Percentiles rank a stretch among this genome's conserved stretches.
phyloP scores from a whole-genome alignment of 2,888 invertebrate species.

The Nebria brevicollis region DNA sequence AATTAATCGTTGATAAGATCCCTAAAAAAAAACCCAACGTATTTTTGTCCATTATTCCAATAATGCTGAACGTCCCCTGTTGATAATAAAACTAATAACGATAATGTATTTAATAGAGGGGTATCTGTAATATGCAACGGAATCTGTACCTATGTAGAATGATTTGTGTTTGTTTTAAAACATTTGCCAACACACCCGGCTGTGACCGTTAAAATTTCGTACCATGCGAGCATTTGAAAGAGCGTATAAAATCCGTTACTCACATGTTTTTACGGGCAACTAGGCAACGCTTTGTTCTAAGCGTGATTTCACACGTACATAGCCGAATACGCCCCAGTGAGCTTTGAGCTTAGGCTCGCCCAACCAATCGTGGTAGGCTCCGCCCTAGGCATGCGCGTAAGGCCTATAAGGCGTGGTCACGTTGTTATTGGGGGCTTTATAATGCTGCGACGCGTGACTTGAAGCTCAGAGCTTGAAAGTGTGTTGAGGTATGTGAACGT shows the following conservation, averaged over 20 bases:
- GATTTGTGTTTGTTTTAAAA: conserved; percentile 12
- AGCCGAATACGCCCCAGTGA: conserved; percentile 52
- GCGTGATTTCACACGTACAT: conserved; percentile 9
- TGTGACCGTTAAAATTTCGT: conserved; percentile 7
- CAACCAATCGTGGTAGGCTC: conserved; percentile 53
- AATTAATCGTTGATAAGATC: too few species aligned
- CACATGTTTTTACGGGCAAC: conserved; percentile 53
- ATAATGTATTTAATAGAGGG: conserved; percentile 4
- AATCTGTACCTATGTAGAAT: conserved; percentile 11
- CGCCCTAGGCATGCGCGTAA: conserved; percentile 58
- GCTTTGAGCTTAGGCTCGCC: conserved; percentile 51
- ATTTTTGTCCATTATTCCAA: neutral
- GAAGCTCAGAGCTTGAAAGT: conserved; percentile 44
- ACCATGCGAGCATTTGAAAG: neutral
- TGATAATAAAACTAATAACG: neutral
- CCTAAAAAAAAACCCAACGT: neutral
- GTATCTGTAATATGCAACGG: conserved; percentile 9
- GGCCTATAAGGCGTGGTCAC: conserved; percentile 55
- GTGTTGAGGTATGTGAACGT: conserved; percentile 43
- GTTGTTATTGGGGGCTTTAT: conserved; percentile 55
- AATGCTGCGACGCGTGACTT: conserved; percentile 17
- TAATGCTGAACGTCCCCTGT: conserved; percentile 4
- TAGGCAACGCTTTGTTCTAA: conserved; percentile 49
- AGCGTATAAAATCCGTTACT: conserved; percentile 31
- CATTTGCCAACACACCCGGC: conserved; percentile 5